phyloP scores from a whole-genome alignment of 2,888 invertebrate species.

The Baccha elongata region DNA sequence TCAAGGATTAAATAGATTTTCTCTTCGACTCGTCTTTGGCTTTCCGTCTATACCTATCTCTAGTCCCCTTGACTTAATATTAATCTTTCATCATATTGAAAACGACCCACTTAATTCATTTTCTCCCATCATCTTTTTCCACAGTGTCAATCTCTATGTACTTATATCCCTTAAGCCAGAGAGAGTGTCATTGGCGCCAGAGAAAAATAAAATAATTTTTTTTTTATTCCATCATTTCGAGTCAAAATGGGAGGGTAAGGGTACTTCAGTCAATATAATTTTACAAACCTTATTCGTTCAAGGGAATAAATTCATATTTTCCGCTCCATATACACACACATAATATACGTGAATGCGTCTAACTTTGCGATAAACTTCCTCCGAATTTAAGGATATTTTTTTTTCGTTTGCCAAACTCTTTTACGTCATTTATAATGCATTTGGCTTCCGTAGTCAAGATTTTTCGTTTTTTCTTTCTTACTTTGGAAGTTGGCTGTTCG shows the following conservation, averaged over 20 bases:
- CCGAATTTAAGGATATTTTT: constrained; percentile 31
- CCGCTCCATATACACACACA: constrained; percentile 48
- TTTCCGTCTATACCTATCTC: neutral
- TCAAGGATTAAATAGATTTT: constrained; percentile 27
- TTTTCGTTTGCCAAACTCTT: constrained; percentile 6
- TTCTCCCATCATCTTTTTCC: neutral
- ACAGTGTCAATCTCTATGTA: constrained; percentile 24
- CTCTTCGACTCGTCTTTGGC: neutral
- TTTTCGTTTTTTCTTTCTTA: constrained; percentile 14
- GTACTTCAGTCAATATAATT: constrained; percentile 45
- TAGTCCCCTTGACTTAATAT: constrained; percentile 31
- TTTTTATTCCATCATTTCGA: neutral
- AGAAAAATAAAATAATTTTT: neutral
- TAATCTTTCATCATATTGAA: constrained; percentile 59
- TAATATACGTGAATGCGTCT: constrained; percentile 36
- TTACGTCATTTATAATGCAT: constrained; percentile 54
- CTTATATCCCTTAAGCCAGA: constrained; percentile 9
- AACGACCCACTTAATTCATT: constrained; percentile 50
- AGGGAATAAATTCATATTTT: constrained; percentile 60
- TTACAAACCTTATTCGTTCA: constrained; percentile 9
- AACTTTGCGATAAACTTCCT: constrained; percentile 54
- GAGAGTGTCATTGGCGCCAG: constrained; percentile 8
- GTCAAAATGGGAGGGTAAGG: neutral
- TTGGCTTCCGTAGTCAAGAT: constrained; percentile 33
- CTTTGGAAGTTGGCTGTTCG: neutral